Percentiles rank a stretch among this genome's conserved stretches.
Conservation (phyloP, 2,113 vertebrate genomes). For the Dryoscopus gambensis region DNA sequence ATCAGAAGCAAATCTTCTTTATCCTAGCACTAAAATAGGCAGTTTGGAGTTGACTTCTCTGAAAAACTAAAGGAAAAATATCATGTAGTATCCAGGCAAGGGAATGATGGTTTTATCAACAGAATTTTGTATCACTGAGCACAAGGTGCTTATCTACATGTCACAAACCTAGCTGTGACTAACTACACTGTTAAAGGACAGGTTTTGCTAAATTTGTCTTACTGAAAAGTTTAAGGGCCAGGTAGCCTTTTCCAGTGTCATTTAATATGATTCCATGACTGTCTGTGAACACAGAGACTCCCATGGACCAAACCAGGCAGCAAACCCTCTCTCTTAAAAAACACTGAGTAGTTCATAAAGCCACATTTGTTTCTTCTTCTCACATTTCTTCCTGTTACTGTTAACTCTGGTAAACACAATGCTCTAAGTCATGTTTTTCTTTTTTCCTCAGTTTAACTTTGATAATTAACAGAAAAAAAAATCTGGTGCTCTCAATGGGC, state of each 20-base stretch:
- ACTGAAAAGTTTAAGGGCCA: background rate
- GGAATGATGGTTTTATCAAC: background rate
- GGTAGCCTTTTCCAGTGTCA: background rate
- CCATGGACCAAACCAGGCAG: background rate
- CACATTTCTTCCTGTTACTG: background rate
- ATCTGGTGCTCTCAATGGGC: conserved; percentile 79
- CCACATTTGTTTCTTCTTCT: background rate
- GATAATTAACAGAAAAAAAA: conserved; percentile 77
- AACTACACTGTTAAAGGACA: background rate
- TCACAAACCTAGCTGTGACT: background rate
- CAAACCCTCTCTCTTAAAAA: background rate
- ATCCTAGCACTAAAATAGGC: background rate
- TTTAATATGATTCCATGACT: background rate
- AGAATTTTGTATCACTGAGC: background rate
- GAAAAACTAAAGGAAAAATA: background rate
- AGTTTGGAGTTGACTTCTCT: background rate
- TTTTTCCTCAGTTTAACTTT: conserved; percentile 78
- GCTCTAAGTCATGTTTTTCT: background rate
- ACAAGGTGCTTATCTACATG: background rate
- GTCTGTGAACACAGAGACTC: background rate
- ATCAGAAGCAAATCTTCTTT: background rate
- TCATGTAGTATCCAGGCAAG: background rate
- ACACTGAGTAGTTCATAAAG: background rate
- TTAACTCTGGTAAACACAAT: background rate
- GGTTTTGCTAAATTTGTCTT: background rate